A percentile compares a stretch with the other conserved stretches of the same genome.
Conservation (phyloP, 2,888 invertebrate species). For the Matsumyia berberina region DNA sequence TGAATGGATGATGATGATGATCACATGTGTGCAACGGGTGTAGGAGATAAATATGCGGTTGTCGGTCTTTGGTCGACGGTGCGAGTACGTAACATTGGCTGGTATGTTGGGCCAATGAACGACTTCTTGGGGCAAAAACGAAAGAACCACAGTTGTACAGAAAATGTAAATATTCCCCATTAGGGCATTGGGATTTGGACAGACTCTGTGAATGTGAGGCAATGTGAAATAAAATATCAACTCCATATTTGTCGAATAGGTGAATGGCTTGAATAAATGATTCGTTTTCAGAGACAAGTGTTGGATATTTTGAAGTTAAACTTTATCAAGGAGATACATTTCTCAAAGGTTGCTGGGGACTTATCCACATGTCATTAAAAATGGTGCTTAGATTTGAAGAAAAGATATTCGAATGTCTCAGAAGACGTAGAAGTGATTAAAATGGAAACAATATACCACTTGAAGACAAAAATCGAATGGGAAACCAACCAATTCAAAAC, state of each 20-base stretch:
- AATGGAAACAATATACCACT: too few species aligned
- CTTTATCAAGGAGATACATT: neutral
- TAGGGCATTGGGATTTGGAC: slow-evolving; percentile 37
- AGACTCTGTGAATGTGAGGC: slow-evolving; percentile 13
- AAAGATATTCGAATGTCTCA: too few species aligned
- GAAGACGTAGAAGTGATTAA: too few species aligned
- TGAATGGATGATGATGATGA: slow-evolving; percentile 35
- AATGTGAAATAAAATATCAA: slow-evolving; percentile 40
- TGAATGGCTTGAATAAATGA: slow-evolving; percentile 27
- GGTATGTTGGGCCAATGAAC: slow-evolving; percentile 6
- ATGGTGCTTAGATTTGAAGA: too few species aligned
- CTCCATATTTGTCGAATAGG: slow-evolving; percentile 43
- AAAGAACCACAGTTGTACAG: slow-evolving; percentile 33
- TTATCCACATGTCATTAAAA: too few species aligned
- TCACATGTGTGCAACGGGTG: slow-evolving; percentile 34
- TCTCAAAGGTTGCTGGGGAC: neutral
- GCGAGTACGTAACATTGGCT: neutral
- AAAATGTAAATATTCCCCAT: slow-evolving; percentile 41
- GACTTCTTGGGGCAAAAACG: slow-evolving; percentile 24
- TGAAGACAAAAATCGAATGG: too few species aligned
- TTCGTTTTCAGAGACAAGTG: slow-evolving; percentile 14
- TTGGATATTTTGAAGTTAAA: neutral
- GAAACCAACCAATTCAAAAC: too few species aligned
- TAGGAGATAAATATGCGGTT: slow-evolving; percentile 24
- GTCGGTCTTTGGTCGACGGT: neutral